A percentile compares a stretch with the other conserved stretches of the same genome.
These are phyloP conservation scores for Cynopterus sphinx DNA, from an alignment of 2,797 vertebrate genomes.

Conservation along the genomic window DNA sequence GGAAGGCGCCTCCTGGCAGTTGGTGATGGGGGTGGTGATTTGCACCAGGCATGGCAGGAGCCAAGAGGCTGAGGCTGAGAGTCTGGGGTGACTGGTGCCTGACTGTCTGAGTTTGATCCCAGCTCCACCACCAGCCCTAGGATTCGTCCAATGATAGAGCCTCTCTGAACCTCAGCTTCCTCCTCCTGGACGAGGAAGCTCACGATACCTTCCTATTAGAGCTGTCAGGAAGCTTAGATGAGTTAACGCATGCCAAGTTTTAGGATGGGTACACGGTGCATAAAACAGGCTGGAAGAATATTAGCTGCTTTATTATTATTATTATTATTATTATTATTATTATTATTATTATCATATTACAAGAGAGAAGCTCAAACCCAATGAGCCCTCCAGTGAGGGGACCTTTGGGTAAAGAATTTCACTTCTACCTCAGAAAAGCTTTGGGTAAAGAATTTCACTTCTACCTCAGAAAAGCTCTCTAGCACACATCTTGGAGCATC, in stretches of 20 bases:
- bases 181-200: neutral
- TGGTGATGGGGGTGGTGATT: accelerated
- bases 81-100: accelerated
- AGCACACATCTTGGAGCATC: neutral
- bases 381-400: neutral
- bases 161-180: neutral
- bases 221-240: neutral
- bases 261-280: neutral
- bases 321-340: too few relatives aligned
- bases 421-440: neutral
- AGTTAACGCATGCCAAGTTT: neutral
- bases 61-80: neutral
- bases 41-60: neutral
- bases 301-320: neutral
- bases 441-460: neutral
- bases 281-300: neutral
- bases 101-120: neutral
- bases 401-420: neutral
- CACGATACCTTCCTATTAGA: neutral
- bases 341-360: too few relatives aligned
- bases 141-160: accelerated
- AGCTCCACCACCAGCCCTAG: neutral
- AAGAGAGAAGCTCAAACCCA: neutral
- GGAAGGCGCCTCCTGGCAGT: neutral
- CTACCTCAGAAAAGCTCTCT: neutral